Evolutionary conservation across 2,797 vertebrate species (phyloP), one percentile per base, ranked within the genome.

Genomic region (Argya squamiceps): DNA sequence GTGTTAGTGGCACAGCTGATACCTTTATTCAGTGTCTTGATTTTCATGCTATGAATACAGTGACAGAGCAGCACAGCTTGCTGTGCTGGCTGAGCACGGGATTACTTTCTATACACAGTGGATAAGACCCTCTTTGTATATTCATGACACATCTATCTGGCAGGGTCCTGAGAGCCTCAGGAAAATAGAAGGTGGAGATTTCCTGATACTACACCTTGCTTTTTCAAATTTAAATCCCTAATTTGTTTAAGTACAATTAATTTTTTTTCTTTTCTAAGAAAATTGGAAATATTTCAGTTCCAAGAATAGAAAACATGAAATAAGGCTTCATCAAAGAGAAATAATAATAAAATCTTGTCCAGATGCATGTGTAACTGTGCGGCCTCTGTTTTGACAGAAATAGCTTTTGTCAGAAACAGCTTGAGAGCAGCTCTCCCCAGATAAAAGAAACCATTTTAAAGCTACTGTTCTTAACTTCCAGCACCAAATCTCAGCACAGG

Each of bases 301-400:
- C 47, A 76, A 79, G 44, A 92, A 62, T 1, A 19, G 3, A 41
- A 87, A 89, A 47, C 3, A 5, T 41, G 15, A 96, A 74, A 67
- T 26, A 52, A 85, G 84, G 39, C 8, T 63, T 87, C 56, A 49
- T 60, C 68, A 93, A 76, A 89, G 65, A 79, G 46, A 88, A 56
- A 41, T 73, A 77, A 70, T 49, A 94, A 67, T 30, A 77, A 79
- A 91, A 65, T 16, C 34, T 83, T 49, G 60, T 81, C 60, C 59
- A 77, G 82, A 52, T 34, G 49, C 14, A 44, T 79, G 0, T 23
- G n/a, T 52, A 59, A 59, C 39, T 37, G 30, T 65, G 16, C 34
- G 76, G 78, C 63, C 43, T 88, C 71, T 88, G 55, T 76, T 96
- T 89, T 84, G 94, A 85, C 82, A 92, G 70, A 74, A 93, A 67